Evolutionary conservation across 2,113 vertebrate species (phyloP).

Genomic region (Amphiprion percula): DNA sequence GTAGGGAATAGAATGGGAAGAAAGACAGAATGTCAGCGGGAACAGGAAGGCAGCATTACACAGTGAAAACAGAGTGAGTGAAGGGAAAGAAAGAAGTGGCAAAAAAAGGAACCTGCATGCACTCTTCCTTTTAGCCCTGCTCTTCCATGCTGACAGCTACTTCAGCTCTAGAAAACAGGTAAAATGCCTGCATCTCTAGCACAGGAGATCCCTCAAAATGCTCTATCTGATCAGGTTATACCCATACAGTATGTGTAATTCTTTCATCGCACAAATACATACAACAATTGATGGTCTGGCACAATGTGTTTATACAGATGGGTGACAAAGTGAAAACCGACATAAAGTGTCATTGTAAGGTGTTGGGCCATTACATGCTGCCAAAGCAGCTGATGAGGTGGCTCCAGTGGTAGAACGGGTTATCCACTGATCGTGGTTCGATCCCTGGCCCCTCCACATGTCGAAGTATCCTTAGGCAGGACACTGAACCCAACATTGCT

Average conservation of each 20-base stretch:
- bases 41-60: slow-evolving; percentile 48
- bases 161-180: slow-evolving; percentile 47
- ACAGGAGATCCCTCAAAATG: slow-evolving; percentile 25
- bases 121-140: slow-evolving; percentile 44
- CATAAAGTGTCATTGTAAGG: no score
- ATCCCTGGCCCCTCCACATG: no score
- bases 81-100: slow-evolving; percentile 25
- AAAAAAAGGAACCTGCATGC: slow-evolving; percentile 21
- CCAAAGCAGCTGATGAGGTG: no score
- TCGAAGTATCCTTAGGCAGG: no score
- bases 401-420: no score
- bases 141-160: slow-evolving; percentile 55
- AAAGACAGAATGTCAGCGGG: slow-evolving; percentile 45
- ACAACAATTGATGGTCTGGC: not conserved
- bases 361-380: no score
- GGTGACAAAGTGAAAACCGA: no score
- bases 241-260: not conserved
- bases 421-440: no score
- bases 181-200: slow-evolving; percentile 31
- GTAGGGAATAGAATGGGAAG: slow-evolving; percentile 46
- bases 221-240: slow-evolving; percentile 20
- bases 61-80: slow-evolving; percentile 17
- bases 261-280: slow-evolving; percentile 33
- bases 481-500: no score
- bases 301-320: no score